A percentile compares a stretch with the other conserved stretches of the same genome.
phyloP scores from a whole-genome alignment of 53 echinoderm and acorn worm genomes.

The Mesocentrotus franciscanus region DNA sequence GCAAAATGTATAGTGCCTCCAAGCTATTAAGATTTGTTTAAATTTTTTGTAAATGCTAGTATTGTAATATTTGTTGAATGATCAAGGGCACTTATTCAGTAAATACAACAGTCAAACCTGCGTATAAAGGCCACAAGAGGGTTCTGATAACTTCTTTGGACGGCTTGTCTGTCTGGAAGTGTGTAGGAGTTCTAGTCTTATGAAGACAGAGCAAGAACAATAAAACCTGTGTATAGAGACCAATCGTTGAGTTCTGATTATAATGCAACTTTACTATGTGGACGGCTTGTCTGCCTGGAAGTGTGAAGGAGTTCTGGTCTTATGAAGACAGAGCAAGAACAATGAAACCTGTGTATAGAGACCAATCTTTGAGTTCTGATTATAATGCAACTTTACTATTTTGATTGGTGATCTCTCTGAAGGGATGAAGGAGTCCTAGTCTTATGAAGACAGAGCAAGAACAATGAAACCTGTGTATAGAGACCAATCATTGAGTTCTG shows the following conservation, averaged over 20 bases:
- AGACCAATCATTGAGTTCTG: neutral
- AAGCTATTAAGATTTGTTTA: neutral
- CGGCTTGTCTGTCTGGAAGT: neutral
- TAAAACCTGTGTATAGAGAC: neutral
- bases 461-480: neutral
- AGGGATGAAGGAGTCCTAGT: neutral
- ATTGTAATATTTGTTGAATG: neutral
- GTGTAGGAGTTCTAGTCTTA: neutral
- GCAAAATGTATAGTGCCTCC: neutral
- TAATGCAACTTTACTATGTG: neutral
- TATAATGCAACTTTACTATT: neutral
- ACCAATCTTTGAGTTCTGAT: neutral
- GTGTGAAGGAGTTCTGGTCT: neutral
- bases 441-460: neutral
- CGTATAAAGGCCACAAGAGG: neutral
- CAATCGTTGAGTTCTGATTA: neutral
- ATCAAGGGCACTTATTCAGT: conserved; percentile 29
- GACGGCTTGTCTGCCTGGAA: neutral
- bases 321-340: neutral
- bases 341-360: neutral
- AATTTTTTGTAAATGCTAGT: neutral
- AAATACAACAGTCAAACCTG: neutral
- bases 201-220: neutral
- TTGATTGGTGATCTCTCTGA: neutral
- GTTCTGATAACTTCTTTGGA: neutral